phyloP scores from a whole-genome alignment of 2,888 invertebrate species.

The Drosophila hamatofila region DNA sequence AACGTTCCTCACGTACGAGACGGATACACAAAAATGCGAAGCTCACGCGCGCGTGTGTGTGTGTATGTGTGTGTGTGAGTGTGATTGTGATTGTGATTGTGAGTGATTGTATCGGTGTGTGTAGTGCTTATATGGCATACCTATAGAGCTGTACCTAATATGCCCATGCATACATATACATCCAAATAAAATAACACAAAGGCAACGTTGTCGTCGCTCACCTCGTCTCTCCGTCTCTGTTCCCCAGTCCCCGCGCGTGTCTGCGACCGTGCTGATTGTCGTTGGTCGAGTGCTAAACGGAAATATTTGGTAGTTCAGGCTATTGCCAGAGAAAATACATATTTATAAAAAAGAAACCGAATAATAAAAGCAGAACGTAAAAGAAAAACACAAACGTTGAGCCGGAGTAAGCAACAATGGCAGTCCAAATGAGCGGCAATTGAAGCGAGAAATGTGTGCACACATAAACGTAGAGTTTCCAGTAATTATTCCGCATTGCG shows the following conservation, averaged over 20 bases:
- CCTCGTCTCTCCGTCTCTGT: conserved; percentile 15
- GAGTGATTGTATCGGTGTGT: conserved; percentile 34
- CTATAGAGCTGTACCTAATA: conserved; percentile 77
- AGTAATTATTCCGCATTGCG: conserved; percentile 76
- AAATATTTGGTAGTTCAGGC: conserved; percentile 76
- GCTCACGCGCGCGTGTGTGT: conserved; percentile 33
- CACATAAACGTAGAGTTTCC: conserved; percentile 51
- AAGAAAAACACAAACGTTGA: conserved; percentile 14
- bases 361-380: conserved; percentile 16
- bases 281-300: conserved; percentile 69
- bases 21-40: conserved; percentile 75
- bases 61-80: conserved; percentile 4
- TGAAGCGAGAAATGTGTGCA: conserved; percentile 59
- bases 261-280: conserved; percentile 30
- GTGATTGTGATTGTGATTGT: conserved; percentile 24
- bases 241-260: conserved; percentile 1
- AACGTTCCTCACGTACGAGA: conserved; percentile 68
- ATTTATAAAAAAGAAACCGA: conserved; percentile 24
- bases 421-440: conserved; percentile 50
- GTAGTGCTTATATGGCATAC: conserved; percentile 63
- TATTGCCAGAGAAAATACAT: conserved; percentile 54
- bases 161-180: conserved; percentile 65
- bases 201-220: conserved; percentile 36
- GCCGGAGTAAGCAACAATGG: conserved; percentile 48
- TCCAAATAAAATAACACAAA: conserved; percentile 66